Evolutionary conservation across 53 echinoderm and acorn worm genomes (phyloP), one percentile per base, ranked within the genome.

Genomic region (Luidia sarsii): DNA sequence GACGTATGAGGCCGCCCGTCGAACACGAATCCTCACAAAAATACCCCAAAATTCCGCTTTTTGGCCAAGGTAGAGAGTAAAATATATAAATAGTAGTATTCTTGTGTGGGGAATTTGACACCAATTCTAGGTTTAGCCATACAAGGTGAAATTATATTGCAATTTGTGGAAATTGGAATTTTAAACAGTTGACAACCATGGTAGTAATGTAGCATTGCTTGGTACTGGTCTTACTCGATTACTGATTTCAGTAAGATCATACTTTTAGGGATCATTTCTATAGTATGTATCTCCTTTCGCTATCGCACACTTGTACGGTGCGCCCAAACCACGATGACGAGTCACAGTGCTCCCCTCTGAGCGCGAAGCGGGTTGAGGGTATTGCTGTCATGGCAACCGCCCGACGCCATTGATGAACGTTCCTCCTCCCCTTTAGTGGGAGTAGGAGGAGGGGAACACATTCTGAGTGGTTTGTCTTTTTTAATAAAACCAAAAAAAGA

Each of bases 191-290:
- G n/a, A n/a, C n/a, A n/a, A n/a, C n/a, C n/a, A n/a, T n/a, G n/a
- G n/a, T n/a, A n/a, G n/a, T n/a, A n/a, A n/a, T n/a, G n/a, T n/a
- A n/a, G n/a, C n/a, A n/a, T n/a, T n/a, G n/a, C n/a, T n/a, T n/a
- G n/a, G n/a, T n/a, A n/a, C n/a, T n/a, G n/a, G n/a, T n/a, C n/a
- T n/a, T n/a, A n/a, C n/a, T n/a, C n/a, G n/a, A n/a, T n/a, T n/a
- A n/a, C n/a, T n/a, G n/a, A n/a, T n/a, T n/a, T n/a, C 6, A 41
- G 41, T 67, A 89, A 89, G 89, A 89, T 89, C 89, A 89, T 89
- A 89, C 89, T 89, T 84, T 89, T 89, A 89, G 89, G 79, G 89
- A 89, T 89, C 89, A 89, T 89, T 89, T 89, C 89, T 89, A 89
- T 89, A 89, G 89, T 89, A 89, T 89, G 89, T 60, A 52, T 89